A percentile compares a stretch with the other conserved stretches of the same genome.
phyloP scores from a whole-genome alignment of 2,888 invertebrate species.

The Syritta pipiens region DNA sequence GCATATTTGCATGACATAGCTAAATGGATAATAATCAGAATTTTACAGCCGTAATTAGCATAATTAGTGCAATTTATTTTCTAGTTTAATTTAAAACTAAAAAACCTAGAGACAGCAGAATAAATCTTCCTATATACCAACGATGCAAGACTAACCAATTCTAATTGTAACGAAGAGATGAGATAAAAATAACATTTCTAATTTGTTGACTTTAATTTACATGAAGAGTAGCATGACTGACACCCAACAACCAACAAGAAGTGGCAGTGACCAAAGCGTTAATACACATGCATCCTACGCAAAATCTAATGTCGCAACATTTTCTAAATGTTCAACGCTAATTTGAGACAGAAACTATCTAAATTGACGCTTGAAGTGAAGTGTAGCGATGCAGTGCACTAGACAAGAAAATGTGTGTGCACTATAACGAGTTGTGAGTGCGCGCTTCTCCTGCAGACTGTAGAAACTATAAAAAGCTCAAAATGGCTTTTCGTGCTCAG shows the following conservation, averaged over 20 bases:
- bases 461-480: conserved; percentile 11
- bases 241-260: no score
- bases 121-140: background rate
- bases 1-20: no score
- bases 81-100: no score
- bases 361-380: conserved; percentile 7
- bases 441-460: background rate
- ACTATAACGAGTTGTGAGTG: no score
- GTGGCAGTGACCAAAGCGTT: background rate
- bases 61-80: no score
- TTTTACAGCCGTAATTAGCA: no score
- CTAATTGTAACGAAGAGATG: background rate
- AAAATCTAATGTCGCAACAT: background rate
- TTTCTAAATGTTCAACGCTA: background rate
- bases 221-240: background rate
- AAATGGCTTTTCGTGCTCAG: conserved; percentile 1
- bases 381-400: conserved; percentile 6
- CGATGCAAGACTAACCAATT: background rate
- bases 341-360: conserved; percentile 1
- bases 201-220: background rate
- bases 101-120: no score
- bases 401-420: background rate
- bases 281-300: background rate
- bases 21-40: no score
- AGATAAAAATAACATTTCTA: background rate